Conservation (phyloP, 2,113 vertebrate genomes). For the Sylvilagus bachmani region DNA sequence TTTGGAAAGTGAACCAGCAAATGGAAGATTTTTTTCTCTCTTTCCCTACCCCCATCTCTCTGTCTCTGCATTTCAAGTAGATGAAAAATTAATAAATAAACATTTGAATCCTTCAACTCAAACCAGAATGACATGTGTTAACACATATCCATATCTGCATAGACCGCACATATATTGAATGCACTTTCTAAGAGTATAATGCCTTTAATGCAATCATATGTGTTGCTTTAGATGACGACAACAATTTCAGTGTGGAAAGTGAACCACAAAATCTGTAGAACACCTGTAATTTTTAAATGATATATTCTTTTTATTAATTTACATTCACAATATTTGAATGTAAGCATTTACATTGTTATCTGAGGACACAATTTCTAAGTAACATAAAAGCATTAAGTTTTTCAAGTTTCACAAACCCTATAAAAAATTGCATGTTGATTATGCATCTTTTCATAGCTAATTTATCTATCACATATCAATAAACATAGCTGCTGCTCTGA, state of each 20-base stretch:
- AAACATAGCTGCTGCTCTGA: not conserved
- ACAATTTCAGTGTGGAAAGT: not conserved
- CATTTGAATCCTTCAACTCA: not conserved
- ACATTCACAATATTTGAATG: not conserved
- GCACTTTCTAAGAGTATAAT: not conserved
- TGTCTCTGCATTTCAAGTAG: not conserved
- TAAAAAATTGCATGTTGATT: not conserved
- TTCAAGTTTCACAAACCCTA: not conserved
- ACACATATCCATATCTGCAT: not conserved
- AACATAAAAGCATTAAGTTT: not conserved
- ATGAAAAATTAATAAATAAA: not conserved
- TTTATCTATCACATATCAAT: not conserved
- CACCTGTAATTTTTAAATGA: not conserved
- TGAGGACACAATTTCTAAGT: slow-evolving; percentile 3
- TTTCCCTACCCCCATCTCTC: too few species aligned
- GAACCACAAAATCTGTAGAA: not conserved
- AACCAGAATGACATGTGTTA: not conserved
- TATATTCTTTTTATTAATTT: not conserved
- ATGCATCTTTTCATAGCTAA: not conserved
- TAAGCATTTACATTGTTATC: not conserved
- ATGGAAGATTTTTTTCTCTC: too few species aligned
- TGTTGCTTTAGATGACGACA: not conserved
- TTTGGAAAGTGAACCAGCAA: too few species aligned
- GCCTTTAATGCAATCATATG: not conserved
- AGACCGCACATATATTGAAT: not conserved